These are phyloP conservation scores for Terrapene triunguis DNA, from an alignment of 2,113 vertebrate genomes.

Conservation along the genomic window DNA sequence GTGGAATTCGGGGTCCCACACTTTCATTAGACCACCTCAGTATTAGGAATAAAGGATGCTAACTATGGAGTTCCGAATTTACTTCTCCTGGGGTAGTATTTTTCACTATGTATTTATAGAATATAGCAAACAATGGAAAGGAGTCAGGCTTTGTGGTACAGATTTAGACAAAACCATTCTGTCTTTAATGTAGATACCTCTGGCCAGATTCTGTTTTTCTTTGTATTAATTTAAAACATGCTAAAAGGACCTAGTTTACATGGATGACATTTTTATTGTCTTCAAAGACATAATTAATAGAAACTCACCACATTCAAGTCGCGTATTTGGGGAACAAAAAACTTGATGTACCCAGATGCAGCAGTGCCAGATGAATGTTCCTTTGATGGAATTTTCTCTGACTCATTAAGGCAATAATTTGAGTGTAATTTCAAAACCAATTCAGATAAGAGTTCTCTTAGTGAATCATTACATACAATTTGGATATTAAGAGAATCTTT, in stretches of 20 bases:
- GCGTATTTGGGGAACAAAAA: conserved; percentile 9
- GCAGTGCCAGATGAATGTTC: conserved; percentile 6
- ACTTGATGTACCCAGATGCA: background rate
- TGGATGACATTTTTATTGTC: background rate
- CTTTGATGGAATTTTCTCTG: conserved; percentile 31
- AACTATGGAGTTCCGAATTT: background rate
- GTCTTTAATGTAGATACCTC: background rate
- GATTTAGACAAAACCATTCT: too few species aligned
- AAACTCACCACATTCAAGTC: background rate
- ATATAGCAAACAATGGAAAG: background rate
- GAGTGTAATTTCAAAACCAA: background rate
- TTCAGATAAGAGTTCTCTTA: background rate
- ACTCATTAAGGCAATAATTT: conserved; percentile 45
- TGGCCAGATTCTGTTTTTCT: background rate
- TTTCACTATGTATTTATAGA: background rate
- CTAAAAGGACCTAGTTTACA: background rate
- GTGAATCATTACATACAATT: background rate
- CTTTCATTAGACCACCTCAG: background rate
- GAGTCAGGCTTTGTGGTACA: too few species aligned
- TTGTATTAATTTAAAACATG: conserved; percentile 7
- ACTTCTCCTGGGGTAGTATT: background rate
- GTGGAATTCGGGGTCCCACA: background rate
- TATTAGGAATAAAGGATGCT: background rate
- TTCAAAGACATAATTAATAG: background rate
- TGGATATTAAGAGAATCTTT: background rate